A percentile compares a stretch with the other conserved stretches of the same genome.
Evolutionary conservation across 2,797 vertebrate species (phyloP).

Genomic region (Myotis planiceps): DNA sequence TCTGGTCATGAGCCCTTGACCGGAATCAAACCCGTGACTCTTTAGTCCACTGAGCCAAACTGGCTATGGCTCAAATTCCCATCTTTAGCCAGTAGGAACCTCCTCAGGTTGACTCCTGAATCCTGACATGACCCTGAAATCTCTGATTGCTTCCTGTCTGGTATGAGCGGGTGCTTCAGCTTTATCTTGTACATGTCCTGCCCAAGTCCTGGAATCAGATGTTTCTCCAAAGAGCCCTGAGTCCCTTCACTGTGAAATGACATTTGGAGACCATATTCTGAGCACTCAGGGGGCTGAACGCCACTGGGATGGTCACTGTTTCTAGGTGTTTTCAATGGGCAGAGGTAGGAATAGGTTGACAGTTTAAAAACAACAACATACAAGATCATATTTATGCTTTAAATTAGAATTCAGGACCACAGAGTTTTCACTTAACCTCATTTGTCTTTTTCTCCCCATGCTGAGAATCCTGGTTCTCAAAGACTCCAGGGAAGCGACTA

Average conservation of each 20-base stretch:
- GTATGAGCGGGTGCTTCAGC: too few species aligned
- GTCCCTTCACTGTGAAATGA: not conserved
- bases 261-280: not conserved
- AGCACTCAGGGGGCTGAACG: not conserved
- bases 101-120: not conserved
- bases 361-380: not conserved
- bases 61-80: not conserved
- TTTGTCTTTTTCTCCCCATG: not conserved
- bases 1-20: too few species aligned
- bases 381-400: not conserved
- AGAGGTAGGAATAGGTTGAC: not conserved
- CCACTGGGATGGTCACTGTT: not conserved
- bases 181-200: not conserved
- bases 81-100: not conserved
- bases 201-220: not conserved
- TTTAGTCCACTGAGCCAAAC: too few species aligned
- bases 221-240: not conserved
- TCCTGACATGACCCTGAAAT: not conserved
- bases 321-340: not conserved
- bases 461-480: not conserved
- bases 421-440: not conserved
- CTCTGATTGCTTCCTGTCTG: not conserved
- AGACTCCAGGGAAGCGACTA: not conserved
- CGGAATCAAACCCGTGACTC: too few species aligned
- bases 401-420: not conserved